Evolutionary conservation across 2,113 vertebrate species (phyloP).

Genomic region (Donacobius atricapilla): DNA sequence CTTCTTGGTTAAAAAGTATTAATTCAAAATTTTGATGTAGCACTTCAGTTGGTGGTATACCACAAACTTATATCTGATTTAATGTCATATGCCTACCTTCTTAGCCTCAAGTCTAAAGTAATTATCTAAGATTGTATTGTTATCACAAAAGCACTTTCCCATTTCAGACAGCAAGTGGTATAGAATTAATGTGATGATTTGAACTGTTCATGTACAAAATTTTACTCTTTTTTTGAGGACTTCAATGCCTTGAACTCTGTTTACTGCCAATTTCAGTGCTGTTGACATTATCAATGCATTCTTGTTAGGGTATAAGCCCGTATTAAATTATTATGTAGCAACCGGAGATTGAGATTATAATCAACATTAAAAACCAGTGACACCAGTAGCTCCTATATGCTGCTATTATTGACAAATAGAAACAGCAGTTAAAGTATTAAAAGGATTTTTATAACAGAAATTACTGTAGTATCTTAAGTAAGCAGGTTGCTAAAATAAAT

Average conservation of each 20-base stretch:
- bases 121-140: not conserved
- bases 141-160: not conserved
- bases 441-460: not conserved
- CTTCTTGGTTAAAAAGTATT: not conserved
- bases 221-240: not conserved
- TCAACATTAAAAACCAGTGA: not conserved
- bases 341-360: not conserved
- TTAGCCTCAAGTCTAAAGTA: not conserved
- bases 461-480: not conserved
- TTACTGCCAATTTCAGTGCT: not conserved
- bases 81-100: not conserved
- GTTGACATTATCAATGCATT: not conserved
- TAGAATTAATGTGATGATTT: not conserved
- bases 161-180: not conserved
- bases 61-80: not conserved
- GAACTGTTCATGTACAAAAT: not conserved
- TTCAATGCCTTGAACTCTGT: not conserved
- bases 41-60: not conserved
- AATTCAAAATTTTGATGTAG: not conserved
- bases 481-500: not conserved
- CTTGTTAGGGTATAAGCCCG: not conserved
- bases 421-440: not conserved
- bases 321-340: not conserved
- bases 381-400: not conserved
- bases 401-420: not conserved